phyloP scores from a whole-genome alignment of 1,140 invertebrate genomes.

The Berghia stephanieae region DNA sequence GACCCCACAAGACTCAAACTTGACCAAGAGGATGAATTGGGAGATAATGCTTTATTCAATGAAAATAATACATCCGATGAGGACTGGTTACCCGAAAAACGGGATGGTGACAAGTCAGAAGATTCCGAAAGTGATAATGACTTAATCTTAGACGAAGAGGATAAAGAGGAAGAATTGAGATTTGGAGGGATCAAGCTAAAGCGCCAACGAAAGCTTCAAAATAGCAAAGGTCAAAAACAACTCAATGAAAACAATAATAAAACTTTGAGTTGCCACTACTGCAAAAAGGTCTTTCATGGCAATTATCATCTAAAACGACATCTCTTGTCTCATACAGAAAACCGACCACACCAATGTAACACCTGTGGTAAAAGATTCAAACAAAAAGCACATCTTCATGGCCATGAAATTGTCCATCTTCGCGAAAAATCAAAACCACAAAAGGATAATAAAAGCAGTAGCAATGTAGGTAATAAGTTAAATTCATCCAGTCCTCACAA shows the following conservation, averaged over 20 bases:
- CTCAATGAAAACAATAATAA: background rate
- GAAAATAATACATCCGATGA: slow-evolving; percentile 5
- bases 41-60: background rate
- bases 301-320: slow-evolving; percentile 34
- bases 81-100: slow-evolving; percentile 23
- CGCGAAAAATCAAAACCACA: background rate
- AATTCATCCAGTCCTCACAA: background rate
- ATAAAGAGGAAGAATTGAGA: background rate
- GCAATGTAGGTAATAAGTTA: background rate
- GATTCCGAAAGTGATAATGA: background rate
- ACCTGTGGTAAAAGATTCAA: slow-evolving; percentile 35
- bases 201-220: background rate
- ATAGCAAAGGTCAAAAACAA: background rate
- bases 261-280: background rate
- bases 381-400: slow-evolving; percentile 30
- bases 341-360: slow-evolving; percentile 28
- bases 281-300: slow-evolving; percentile 31
- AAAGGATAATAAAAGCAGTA: background rate
- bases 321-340: slow-evolving; percentile 30
- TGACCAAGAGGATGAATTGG: slow-evolving; percentile 12
- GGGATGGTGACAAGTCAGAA: background rate
- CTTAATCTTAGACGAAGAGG: background rate
- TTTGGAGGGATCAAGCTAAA: background rate
- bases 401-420: slow-evolving; percentile 13
- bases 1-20: slow-evolving; percentile 28